These are phyloP conservation scores for Anas capensis DNA, from an alignment of 2,797 vertebrate species.

Conservation along the genomic window DNA sequence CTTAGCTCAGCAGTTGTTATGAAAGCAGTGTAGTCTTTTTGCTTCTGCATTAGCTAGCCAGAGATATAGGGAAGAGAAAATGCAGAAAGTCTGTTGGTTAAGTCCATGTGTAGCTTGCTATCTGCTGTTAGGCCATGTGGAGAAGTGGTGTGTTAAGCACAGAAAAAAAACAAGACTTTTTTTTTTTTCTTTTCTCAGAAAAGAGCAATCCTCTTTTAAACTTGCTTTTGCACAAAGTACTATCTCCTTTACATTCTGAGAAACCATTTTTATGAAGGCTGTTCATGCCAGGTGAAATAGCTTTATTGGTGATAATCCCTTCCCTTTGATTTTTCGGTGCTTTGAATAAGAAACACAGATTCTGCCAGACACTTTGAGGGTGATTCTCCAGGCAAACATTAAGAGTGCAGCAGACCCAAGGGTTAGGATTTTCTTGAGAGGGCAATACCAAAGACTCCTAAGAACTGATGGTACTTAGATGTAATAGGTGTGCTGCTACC, in stretches of 20 bases:
- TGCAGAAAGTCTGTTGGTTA: background rate
- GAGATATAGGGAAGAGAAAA: background rate
- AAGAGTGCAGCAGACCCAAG: background rate
- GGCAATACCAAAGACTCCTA: background rate
- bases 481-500: background rate
- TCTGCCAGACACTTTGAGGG: background rate
- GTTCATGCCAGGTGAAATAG: background rate
- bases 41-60: background rate
- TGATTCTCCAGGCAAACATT: background rate
- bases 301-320: slow-evolving; percentile 23
- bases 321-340: slow-evolving; percentile 19
- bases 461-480: background rate
- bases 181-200: too few relatives aligned
- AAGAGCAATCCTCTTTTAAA: background rate
- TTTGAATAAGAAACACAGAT: slow-evolving; percentile 19
- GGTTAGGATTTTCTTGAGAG: background rate
- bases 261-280: background rate
- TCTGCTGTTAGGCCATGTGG: fast-evolving
- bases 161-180: background rate
- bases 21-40: background rate
- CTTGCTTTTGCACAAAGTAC: background rate
- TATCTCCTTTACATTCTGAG: background rate
- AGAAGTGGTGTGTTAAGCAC: background rate
- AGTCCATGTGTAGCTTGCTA: background rate
- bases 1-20: background rate